phyloP scores from a whole-genome alignment of 2,888 invertebrate genomes.

The Torymus texanus region DNA sequence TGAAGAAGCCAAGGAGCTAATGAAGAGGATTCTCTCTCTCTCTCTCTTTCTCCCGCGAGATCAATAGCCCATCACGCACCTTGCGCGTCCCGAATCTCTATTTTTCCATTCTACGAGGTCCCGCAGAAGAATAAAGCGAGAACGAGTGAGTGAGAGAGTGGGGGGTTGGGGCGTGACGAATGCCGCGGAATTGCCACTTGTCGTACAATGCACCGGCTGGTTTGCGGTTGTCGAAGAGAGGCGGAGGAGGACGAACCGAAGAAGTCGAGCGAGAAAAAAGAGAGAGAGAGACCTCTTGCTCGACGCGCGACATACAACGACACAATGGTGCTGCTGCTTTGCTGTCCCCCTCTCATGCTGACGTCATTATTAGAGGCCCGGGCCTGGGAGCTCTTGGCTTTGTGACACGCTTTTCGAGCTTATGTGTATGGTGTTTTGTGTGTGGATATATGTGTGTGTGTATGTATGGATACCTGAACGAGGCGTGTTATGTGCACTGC shows the following conservation, averaged over 20 bases:
- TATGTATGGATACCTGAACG: slow-evolving; percentile 27
- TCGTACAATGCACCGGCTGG: slow-evolving; percentile 60
- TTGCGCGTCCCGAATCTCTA: not conserved
- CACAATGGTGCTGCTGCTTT: too few species aligned
- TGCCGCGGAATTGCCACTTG: slow-evolving; percentile 63
- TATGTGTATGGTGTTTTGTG: not conserved
- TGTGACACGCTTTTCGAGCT: not conserved
- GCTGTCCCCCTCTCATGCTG: slow-evolving; percentile 13
- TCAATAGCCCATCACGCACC: slow-evolving; percentile 44
- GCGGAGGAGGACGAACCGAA: not conserved
- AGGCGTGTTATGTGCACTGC: not conserved
- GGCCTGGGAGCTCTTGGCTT: slow-evolving; percentile 11
- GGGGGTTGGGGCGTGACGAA: slow-evolving; percentile 58
- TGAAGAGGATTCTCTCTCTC: slow-evolving; percentile 28
- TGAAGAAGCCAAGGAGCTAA: slow-evolving; percentile 19
- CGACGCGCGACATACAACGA: too few species aligned
- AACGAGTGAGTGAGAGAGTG: slow-evolving; percentile 14
- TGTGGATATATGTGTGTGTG: not conserved
- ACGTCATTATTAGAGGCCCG: slow-evolving; percentile 58
- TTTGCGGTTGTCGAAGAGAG: slow-evolving; percentile 58
- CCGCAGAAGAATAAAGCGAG: slow-evolving; percentile 9
- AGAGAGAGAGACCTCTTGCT: slow-evolving; percentile 14
- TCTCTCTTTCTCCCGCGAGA: slow-evolving; percentile 9
- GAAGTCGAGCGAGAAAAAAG: slow-evolving; percentile 8
- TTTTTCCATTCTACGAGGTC: too few species aligned